phyloP scores from a whole-genome alignment of 2,797 vertebrate species.

The Babyrousa celebensis region DNA sequence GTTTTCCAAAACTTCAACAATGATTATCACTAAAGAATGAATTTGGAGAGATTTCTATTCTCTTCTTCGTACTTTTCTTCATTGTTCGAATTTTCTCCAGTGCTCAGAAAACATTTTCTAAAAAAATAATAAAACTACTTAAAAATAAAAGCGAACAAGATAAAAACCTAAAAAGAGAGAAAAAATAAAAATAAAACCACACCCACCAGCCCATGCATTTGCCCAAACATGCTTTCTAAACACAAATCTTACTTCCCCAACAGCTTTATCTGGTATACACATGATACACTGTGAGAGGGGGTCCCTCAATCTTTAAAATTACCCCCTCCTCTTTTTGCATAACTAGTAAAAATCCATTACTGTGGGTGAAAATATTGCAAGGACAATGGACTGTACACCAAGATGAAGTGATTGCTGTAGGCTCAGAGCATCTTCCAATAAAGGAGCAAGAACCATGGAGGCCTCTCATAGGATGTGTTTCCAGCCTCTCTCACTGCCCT shows the following conservation, averaged over 20 bases:
- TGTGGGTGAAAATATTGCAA: background rate
- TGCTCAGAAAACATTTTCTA: background rate
- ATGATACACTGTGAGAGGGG: too few relatives aligned
- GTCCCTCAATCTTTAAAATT: background rate
- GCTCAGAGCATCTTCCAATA: background rate
- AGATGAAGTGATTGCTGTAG: background rate
- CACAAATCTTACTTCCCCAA: background rate
- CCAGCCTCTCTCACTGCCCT: background rate
- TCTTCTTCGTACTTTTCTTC: background rate
- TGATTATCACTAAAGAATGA: background rate
- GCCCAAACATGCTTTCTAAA: background rate
- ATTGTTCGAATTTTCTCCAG: conserved; percentile 12
- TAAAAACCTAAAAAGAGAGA: background rate
- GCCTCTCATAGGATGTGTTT: background rate
- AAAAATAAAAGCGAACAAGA: conserved; percentile 55
- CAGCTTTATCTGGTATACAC: background rate
- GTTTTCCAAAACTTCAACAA: conserved; percentile 9
- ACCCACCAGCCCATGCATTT: background rate
- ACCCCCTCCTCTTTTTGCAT: background rate
- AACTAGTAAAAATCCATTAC: background rate
- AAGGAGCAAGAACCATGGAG: background rate
- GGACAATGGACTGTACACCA: background rate
- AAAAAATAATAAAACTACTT: background rate
- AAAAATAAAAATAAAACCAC: background rate
- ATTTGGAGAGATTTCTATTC: background rate